Evolutionary conservation across 35 echinoderm and acorn worm genomes (phyloP).

Genomic region (Anneissia japonica): DNA sequence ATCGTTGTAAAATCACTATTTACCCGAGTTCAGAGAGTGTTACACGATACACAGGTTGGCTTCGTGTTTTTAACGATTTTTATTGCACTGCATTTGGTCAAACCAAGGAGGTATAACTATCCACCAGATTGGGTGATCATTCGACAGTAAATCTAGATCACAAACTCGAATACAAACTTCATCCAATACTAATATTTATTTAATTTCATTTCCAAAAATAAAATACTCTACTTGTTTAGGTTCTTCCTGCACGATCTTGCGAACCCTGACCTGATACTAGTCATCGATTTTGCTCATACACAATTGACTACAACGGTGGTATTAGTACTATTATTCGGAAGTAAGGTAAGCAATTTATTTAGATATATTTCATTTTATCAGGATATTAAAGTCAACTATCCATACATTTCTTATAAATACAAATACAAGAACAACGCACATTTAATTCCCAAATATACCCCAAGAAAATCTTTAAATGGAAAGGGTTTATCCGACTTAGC

Average conservation of each 20-base stretch:
- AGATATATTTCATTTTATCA: background rate
- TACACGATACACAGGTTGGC: background rate
- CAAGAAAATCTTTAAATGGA: background rate
- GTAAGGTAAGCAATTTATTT: constrained; percentile 67
- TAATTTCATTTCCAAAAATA: background rate
- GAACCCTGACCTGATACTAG: constrained; percentile 87
- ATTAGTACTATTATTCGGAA: constrained; percentile 85
- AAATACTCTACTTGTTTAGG: constrained; percentile 33
- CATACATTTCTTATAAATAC: background rate
- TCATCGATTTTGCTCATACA: constrained; percentile 93
- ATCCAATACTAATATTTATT: background rate
- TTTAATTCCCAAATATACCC: background rate
- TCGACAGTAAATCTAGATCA: background rate
- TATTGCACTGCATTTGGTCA: background rate
- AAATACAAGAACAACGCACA: background rate
- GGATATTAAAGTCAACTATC: background rate
- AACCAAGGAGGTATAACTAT: background rate
- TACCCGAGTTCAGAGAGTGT: no score
- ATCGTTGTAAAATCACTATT: no score
- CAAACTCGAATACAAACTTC: background rate
- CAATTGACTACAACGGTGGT: constrained; percentile 96
- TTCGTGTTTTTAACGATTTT: background rate
- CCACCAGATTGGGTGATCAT: background rate
- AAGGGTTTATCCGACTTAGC: no score
- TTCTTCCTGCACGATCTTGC: constrained; percentile 97